A percentile compares a stretch with the other conserved stretches of the same genome.
Evolutionary conservation across 2,888 invertebrate species (phyloP).

Genomic region (Macrosiphum euphorbiae): DNA sequence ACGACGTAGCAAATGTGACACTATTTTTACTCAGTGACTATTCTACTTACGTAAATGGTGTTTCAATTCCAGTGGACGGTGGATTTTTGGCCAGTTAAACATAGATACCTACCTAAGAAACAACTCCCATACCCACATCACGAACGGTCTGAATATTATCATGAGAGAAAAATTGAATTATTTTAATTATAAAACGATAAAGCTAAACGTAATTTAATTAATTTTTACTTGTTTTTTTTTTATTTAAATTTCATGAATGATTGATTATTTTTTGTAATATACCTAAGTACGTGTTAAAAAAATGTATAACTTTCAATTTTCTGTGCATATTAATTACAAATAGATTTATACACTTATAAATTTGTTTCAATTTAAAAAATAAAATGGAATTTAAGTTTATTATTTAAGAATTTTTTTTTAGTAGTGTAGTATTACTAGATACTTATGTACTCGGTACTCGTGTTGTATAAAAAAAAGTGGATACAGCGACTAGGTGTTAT

Average conservation of each 20-base stretch:
- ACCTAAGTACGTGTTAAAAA: neutral
- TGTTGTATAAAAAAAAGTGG: neutral
- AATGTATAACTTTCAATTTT: neutral
- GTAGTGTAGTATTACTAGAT: no score
- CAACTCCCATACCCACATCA: neutral
- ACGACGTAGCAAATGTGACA: constrained; percentile 86
- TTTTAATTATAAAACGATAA: neutral
- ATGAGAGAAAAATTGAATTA: neutral
- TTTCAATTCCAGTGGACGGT: constrained; percentile 84
- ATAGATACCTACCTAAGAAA: neutral
- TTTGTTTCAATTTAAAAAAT: neutral
- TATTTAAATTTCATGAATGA: neutral
- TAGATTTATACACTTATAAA: neutral
- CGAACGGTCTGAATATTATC: neutral
- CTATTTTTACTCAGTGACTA: constrained; percentile 84
- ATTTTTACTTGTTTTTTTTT: neutral
- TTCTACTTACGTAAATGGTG: constrained; percentile 86
- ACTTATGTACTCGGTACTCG: neutral
- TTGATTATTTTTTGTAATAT: neutral
- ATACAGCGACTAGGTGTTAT: no score
- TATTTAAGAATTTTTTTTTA: neutral
- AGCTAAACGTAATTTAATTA: neutral
- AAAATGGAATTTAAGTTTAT: neutral
- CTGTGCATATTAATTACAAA: neutral
- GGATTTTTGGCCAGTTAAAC: constrained; percentile 72